These are phyloP conservation scores for Heterocephalus glaber DNA, from an alignment of 2,113 vertebrate species.

Conservation along the genomic window DNA sequence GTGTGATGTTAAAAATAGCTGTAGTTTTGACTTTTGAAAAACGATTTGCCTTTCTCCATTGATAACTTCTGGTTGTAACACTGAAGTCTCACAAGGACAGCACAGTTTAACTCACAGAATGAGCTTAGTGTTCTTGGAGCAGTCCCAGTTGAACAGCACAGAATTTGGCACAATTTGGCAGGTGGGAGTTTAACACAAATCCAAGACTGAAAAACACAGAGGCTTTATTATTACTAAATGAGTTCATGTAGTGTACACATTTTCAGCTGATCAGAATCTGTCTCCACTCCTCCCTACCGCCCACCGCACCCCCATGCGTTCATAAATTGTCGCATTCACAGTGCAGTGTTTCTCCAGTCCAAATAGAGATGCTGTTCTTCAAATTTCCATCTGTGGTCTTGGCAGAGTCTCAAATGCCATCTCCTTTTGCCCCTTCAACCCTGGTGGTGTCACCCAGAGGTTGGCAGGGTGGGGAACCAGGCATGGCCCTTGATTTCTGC, in stretches of 20 bases:
- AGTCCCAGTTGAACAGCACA: conserved; percentile 79
- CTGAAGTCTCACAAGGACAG: conserved; percentile 75
- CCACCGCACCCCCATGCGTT: conserved; percentile 46
- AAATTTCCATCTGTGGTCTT: conserved; percentile 40
- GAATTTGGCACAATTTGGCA: conserved; percentile 82
- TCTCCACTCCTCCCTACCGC: conserved; percentile 11
- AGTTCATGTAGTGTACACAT: conserved; percentile 44
- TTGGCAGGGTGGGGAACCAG: not conserved
- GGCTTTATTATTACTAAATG: conserved; percentile 80
- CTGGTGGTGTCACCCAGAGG: not conserved
- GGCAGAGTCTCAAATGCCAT: conserved; percentile 55
- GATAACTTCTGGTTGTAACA: conserved; percentile 70
- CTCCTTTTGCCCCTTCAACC: not conserved
- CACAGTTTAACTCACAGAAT: conserved; percentile 81
- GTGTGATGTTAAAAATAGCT: conserved; percentile 41
- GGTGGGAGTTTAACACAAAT: conserved; percentile 79
- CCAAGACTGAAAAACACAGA: conserved; percentile 78
- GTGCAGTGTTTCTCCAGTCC: conserved; percentile 22
- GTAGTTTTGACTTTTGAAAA: conserved; percentile 50
- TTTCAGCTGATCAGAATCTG: conserved; percentile 70
- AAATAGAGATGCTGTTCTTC: conserved; percentile 68
- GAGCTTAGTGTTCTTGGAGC: conserved; percentile 80
- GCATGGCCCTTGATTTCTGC: not conserved
- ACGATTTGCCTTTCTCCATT: conserved; percentile 75
- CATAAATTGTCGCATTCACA: conserved; percentile 70